phyloP scores from a whole-genome alignment of 2,113 vertebrate species.

The Vulpes ferrilata region DNA sequence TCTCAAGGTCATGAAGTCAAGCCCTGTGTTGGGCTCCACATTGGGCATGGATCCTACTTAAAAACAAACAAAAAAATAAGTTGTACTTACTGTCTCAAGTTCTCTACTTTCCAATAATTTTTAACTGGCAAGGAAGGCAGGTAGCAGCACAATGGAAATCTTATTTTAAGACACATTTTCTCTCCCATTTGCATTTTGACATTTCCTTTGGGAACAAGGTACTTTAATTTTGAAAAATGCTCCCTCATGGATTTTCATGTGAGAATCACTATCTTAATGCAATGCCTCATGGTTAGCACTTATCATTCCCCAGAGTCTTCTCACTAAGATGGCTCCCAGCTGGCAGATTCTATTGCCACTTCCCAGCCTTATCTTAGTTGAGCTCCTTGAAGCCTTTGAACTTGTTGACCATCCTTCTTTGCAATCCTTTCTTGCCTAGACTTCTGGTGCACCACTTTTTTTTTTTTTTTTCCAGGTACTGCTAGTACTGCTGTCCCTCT shows the following conservation, averaged over 20 bases:
- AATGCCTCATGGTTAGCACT: neutral
- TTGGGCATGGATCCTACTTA: neutral
- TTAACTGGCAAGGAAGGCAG: neutral
- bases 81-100: neutral
- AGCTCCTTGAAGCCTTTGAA: neutral
- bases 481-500: neutral
- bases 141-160: neutral
- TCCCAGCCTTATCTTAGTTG: neutral
- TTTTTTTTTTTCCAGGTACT: neutral
- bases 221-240: conserved; percentile 46
- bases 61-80: neutral
- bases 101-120: conserved; percentile 31
- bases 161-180: conserved; percentile 9
- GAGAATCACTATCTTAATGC: neutral
- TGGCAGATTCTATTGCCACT: neutral
- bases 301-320: neutral
- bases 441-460: neutral
- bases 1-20: neutral
- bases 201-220: neutral
- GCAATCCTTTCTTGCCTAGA: neutral
- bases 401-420: neutral
- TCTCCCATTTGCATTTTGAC: neutral
- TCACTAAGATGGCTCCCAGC: neutral
- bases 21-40: neutral
- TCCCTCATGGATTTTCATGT: neutral